A percentile compares a stretch with the other conserved stretches of the same genome.
phyloP scores from a whole-genome alignment of 2,888 invertebrate species.

The Cephus pulcher region DNA sequence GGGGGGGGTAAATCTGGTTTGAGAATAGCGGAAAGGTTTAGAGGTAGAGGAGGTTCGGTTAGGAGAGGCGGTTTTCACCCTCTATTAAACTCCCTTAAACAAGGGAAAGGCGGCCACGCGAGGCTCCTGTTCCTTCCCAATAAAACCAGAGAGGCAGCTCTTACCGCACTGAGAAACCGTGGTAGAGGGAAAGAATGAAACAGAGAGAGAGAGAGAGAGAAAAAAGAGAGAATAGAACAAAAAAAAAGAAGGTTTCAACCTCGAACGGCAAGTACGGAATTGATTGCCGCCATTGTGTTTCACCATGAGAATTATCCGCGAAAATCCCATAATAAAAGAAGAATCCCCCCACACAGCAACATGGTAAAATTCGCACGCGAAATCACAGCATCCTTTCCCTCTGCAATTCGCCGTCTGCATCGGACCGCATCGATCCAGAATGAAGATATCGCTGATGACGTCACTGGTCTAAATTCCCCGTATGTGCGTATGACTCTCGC shows the following conservation, averaged over 20 bases:
- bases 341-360: not conserved
- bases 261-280: slow-evolving; percentile 25
- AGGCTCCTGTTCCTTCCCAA: slow-evolving; percentile 42
- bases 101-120: slow-evolving; percentile 70
- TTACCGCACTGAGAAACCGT: slow-evolving; percentile 35
- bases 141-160: slow-evolving; percentile 47
- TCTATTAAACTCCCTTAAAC: slow-evolving; percentile 68
- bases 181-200: slow-evolving; percentile 34
- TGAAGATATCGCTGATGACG: not conserved
- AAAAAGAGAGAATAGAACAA: not conserved
- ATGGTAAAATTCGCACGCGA: not conserved
- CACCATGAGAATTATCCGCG: slow-evolving; percentile 14
- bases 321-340: not conserved
- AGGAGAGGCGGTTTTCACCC: slow-evolving; percentile 61
- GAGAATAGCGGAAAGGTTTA: not conserved
- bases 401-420: not conserved
- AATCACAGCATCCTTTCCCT: not conserved
- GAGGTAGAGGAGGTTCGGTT: not conserved
- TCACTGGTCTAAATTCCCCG: not conserved
- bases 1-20: slow-evolving; percentile 20
- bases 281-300: slow-evolving; percentile 37
- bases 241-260: slow-evolving; percentile 14
- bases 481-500: not conserved
- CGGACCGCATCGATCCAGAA: not conserved
- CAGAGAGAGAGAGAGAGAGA: slow-evolving; percentile 39